Evolutionary conservation across 2,888 invertebrate species (phyloP).

Genomic region (Ferdinandea cuprea): DNA sequence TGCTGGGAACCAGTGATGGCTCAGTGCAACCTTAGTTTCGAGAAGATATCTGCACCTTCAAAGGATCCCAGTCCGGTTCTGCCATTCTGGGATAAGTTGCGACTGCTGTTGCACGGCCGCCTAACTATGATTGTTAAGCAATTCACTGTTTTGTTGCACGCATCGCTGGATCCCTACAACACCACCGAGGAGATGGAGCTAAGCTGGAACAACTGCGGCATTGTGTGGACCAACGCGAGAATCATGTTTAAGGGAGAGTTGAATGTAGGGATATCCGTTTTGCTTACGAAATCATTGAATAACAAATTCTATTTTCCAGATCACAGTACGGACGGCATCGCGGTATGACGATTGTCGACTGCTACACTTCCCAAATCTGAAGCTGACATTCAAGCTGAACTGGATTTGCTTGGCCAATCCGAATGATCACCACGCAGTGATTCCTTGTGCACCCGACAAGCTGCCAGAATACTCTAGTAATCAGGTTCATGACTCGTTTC

Average conservation of each 20-base stretch:
- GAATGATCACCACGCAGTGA: constrained; percentile 97
- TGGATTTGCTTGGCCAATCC: constrained; percentile 97
- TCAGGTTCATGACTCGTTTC: constrained; percentile 96
- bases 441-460: constrained; percentile 97
- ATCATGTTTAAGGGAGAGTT: constrained; percentile 96
- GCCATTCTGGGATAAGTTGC: constrained; percentile 98
- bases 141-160: constrained; percentile 95
- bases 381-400: constrained; percentile 91
- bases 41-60: constrained; percentile 93
- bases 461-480: constrained; percentile 98
- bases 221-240: constrained; percentile 98
- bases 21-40: constrained; percentile 87
- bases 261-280: constrained; percentile 85
- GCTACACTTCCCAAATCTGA: constrained; percentile 94
- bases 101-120: constrained; percentile 95
- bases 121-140: constrained; percentile 94
- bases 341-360: constrained; percentile 99
- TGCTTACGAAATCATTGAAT: not conserved
- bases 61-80: constrained; percentile 96
- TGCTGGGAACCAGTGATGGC: constrained; percentile 97
- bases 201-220: constrained; percentile 95
- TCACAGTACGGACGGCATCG: constrained; percentile 96
- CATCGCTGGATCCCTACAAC: constrained; percentile 98
- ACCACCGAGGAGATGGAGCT: constrained; percentile 99
- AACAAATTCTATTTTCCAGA: constrained; percentile 72